Percentiles rank a stretch among this genome's conserved stretches.
Conservation (phyloP, 2,888 invertebrate genomes). For the Tetheella fluctuosa region DNA sequence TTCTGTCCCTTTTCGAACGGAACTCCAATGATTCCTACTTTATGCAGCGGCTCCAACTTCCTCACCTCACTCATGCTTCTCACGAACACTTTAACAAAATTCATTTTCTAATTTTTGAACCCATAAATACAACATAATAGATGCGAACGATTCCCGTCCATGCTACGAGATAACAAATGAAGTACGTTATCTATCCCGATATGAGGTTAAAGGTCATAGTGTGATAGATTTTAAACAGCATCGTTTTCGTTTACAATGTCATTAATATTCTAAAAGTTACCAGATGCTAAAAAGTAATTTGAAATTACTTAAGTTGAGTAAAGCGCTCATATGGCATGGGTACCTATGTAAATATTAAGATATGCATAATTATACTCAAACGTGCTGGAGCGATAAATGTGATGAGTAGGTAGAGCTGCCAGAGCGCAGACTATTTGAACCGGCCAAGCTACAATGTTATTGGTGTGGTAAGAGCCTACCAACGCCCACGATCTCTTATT, state of each 20-base stretch:
- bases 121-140: slow-evolving; percentile 6
- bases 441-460: too few relatives aligned
- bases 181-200: slow-evolving; percentile 39
- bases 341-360: too few relatives aligned
- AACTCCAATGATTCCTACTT: slow-evolving; percentile 91
- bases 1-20: slow-evolving; percentile 91
- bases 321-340: too few relatives aligned
- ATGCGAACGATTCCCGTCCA: slow-evolving; percentile 34
- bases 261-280: not conserved
- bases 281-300: too few relatives aligned
- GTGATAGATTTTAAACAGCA: slow-evolving; percentile 30
- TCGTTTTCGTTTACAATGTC: slow-evolving; percentile 26
- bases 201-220: slow-evolving; percentile 51
- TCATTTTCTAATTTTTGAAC: slow-evolving; percentile 55
- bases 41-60: slow-evolving; percentile 64
- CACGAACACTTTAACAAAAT: slow-evolving; percentile 60
- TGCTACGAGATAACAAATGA: slow-evolving; percentile 40
- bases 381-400: too few relatives aligned
- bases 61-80: slow-evolving; percentile 64
- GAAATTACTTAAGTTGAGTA: not conserved
- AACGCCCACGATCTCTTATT: too few relatives aligned
- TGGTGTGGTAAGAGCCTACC: too few relatives aligned
- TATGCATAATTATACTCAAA: too few relatives aligned
- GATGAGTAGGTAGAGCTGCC: too few relatives aligned
- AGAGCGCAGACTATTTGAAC: too few relatives aligned